phyloP scores from a whole-genome alignment of 2,113 vertebrate species.

The Oostethus manadensis region DNA sequence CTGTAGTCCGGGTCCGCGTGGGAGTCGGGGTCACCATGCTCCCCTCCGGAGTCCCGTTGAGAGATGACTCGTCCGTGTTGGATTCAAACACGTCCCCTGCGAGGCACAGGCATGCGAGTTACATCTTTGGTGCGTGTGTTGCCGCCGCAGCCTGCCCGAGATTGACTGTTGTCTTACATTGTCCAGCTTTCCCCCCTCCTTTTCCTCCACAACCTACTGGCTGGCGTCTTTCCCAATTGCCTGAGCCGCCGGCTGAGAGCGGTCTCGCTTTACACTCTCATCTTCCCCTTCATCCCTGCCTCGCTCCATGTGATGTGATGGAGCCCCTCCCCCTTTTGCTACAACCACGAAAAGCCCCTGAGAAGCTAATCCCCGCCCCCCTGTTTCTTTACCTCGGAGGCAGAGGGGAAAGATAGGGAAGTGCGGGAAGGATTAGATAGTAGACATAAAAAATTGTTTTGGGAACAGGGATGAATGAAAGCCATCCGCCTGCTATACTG shows the following conservation, averaged over 20 bases:
- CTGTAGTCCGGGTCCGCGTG: constrained; percentile 84
- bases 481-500: no score
- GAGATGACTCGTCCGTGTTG: constrained; percentile 52
- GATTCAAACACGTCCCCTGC: constrained; percentile 80
- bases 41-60: constrained; percentile 59
- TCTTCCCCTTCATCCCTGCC: constrained; percentile 33
- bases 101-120: constrained; percentile 10
- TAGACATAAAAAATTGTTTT: constrained; percentile 10
- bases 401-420: constrained; percentile 10
- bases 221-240: constrained; percentile 56
- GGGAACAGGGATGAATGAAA: constrained; percentile 28
- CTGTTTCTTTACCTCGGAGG: constrained; percentile 45
- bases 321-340: constrained; percentile 49
- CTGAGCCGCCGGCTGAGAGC: constrained; percentile 65
- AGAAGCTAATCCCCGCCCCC: constrained; percentile 35
- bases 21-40: constrained; percentile 83
- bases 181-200: constrained; percentile 28
- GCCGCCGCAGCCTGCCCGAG: constrained; percentile 23
- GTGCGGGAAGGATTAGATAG: constrained; percentile 8
- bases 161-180: constrained; percentile 44
- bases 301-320: constrained; percentile 42
- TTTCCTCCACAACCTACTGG: constrained; percentile 18
- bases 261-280: constrained; percentile 54
- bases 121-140: constrained; percentile 7
- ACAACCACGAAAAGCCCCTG: constrained; percentile 50